phyloP scores from a whole-genome alignment of 2,888 invertebrate genomes.

The Tipula lateralis region DNA sequence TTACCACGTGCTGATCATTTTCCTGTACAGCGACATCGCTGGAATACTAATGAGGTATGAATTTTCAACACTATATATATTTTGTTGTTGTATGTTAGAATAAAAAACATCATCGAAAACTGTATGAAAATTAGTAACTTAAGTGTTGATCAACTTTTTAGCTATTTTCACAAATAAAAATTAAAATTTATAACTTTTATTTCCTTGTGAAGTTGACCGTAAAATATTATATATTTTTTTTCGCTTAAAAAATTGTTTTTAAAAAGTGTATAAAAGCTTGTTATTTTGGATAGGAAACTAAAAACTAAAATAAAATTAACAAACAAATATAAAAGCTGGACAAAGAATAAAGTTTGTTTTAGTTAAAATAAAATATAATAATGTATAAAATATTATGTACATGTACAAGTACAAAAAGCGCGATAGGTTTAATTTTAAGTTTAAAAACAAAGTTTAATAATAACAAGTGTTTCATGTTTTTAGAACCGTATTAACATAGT shows the following conservation, averaged over 20 bases:
- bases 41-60: constrained; percentile 97
- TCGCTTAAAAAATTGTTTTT: background rate
- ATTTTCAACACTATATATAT: background rate
- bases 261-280: background rate
- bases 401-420: background rate
- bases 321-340: background rate
- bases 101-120: background rate
- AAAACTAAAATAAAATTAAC: background rate
- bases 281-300: background rate
- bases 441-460: background rate
- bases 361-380: background rate
- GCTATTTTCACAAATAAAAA: background rate
- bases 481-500: background rate
- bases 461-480: background rate
- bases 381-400: background rate
- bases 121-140: background rate
- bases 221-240: background rate
- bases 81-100: background rate
- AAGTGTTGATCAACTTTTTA: background rate
- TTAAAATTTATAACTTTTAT: background rate
- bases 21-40: constrained; percentile 89
- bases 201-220: background rate
- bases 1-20: constrained; percentile 91
- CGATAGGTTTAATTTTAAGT: background rate
- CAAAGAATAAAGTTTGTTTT: background rate